Percentiles rank a stretch among this genome's conserved stretches.
These are phyloP conservation scores for Hybognathus amarus DNA, from an alignment of 2,797 vertebrate genomes.

Conservation along the genomic window DNA sequence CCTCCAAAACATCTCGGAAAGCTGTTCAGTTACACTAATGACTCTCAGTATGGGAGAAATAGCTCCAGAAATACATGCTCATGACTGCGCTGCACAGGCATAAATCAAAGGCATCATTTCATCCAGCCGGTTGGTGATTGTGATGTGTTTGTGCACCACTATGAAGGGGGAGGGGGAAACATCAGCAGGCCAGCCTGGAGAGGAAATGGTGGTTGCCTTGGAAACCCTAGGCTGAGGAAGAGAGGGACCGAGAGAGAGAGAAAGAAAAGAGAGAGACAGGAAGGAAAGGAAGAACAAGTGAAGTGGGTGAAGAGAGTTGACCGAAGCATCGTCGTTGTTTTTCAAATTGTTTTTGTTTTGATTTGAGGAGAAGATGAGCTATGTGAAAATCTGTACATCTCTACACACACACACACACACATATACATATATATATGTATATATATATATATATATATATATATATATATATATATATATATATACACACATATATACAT, in stretches of 20 bases:
- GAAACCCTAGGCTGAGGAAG: conserved; percentile 77
- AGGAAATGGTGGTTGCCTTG: conserved; percentile 82
- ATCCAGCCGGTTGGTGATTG: conserved; percentile 59
- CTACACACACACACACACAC: neutral
- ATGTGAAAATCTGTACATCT: neutral
- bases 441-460: no score
- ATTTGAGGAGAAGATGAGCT: neutral
- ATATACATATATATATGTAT: no score
- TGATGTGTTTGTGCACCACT: conserved; percentile 66
- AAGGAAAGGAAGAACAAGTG: conserved; percentile 46
- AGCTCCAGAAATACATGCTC: conserved; percentile 39
- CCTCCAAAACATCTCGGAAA: conserved; percentile 44
- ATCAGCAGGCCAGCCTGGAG: conserved; percentile 74
- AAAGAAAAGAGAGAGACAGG: conserved; percentile 53
- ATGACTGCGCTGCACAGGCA: conserved; percentile 42
- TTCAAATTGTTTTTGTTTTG: conserved; percentile 16
- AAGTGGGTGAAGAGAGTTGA: conserved; percentile 42
- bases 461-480: no score
- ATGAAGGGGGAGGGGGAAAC: conserved; percentile 76
- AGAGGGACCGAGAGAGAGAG: conserved; percentile 61
- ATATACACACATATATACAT: no score
- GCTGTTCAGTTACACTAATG: conserved; percentile 54
- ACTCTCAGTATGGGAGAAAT: conserved; percentile 42
- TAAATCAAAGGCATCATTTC: conserved; percentile 61
- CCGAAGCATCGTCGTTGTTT: neutral